phyloP scores from a whole-genome alignment of 2,888 invertebrate genomes.

The Odiellus spinosus region DNA sequence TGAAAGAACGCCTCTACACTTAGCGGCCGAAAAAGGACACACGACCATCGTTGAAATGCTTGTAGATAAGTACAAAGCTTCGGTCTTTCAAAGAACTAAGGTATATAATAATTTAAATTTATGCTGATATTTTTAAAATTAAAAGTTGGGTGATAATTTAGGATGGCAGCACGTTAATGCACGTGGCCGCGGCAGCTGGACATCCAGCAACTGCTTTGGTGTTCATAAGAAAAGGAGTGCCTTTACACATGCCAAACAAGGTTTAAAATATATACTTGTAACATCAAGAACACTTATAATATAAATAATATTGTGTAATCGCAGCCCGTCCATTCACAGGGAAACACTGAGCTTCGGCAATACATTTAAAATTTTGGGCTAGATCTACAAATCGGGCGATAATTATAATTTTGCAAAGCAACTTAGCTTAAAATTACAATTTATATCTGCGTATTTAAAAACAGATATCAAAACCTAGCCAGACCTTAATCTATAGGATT shows the following conservation, averaged over 20 bases:
- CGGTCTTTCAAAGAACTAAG: slow-evolving; percentile 86
- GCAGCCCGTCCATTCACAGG: too few species aligned
- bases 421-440: too few species aligned
- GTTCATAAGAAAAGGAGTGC: slow-evolving; percentile 95
- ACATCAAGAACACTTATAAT: too few species aligned
- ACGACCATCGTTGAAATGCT: slow-evolving; percentile 86
- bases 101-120: slow-evolving; percentile 10
- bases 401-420: too few species aligned
- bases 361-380: too few species aligned
- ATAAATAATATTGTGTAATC: too few species aligned
- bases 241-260: slow-evolving; percentile 98
- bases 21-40: slow-evolving; percentile 94
- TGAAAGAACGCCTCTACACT: slow-evolving; percentile 92
- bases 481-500: too few species aligned
- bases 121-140: neutral
- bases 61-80: slow-evolving; percentile 94
- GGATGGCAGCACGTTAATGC: slow-evolving; percentile 96
- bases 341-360: too few species aligned
- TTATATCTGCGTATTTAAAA: too few species aligned
- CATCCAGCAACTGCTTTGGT: slow-evolving; percentile 97
- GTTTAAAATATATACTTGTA: slow-evolving; percentile 32
- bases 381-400: too few species aligned
- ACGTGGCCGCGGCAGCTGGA: slow-evolving; percentile 90
- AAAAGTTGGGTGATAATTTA: too few species aligned
- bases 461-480: too few species aligned